Evolutionary conservation across 30 jellyfish, hydroid and myxozoan species (phyloP).

Genomic region (Mastigias papua): DNA sequence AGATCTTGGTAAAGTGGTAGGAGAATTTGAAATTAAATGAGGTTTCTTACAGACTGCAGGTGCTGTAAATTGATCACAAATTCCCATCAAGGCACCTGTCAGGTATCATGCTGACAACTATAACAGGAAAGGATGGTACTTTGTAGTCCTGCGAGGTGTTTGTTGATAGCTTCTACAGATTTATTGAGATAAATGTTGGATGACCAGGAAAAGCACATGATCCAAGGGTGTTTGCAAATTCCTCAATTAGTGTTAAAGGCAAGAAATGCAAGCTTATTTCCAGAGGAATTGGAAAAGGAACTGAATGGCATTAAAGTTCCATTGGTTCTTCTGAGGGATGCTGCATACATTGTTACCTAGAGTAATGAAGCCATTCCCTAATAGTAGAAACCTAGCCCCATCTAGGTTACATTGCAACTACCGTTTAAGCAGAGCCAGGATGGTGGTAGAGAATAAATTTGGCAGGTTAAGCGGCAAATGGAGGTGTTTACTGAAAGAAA

Average conservation of each 20-base stretch:
- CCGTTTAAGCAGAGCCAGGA: slow-evolving; percentile 62
- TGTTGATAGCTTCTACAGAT: slow-evolving; percentile 38
- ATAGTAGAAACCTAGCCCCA: slow-evolving; percentile 32
- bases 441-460: slow-evolving; percentile 58
- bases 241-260: slow-evolving; percentile 41
- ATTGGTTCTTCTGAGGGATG: slow-evolving; percentile 30
- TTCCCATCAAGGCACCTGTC: slow-evolving; percentile 60
- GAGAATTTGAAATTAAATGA: slow-evolving; percentile 30
- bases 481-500: slow-evolving; percentile 51
- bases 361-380: slow-evolving; percentile 53
- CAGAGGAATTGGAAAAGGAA: neutral
- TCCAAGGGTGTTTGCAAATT: slow-evolving; percentile 63
- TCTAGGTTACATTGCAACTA: slow-evolving; percentile 31
- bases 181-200: slow-evolving; percentile 59
- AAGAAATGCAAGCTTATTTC: slow-evolving; percentile 10
- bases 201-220: slow-evolving; percentile 65
- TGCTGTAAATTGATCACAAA: slow-evolving; percentile 66
- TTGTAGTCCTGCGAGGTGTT: slow-evolving; percentile 34
- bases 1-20: slow-evolving; percentile 32
- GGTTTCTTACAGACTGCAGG: slow-evolving; percentile 39
- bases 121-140: slow-evolving; percentile 62
- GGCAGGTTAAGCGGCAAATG: slow-evolving; percentile 64
- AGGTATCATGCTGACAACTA: slow-evolving; percentile 51
- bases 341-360: slow-evolving; percentile 48
- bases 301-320: slow-evolving; percentile 34